phyloP scores from a whole-genome alignment of 2,113 vertebrate genomes.

The Eupsittula cactorum region DNA sequence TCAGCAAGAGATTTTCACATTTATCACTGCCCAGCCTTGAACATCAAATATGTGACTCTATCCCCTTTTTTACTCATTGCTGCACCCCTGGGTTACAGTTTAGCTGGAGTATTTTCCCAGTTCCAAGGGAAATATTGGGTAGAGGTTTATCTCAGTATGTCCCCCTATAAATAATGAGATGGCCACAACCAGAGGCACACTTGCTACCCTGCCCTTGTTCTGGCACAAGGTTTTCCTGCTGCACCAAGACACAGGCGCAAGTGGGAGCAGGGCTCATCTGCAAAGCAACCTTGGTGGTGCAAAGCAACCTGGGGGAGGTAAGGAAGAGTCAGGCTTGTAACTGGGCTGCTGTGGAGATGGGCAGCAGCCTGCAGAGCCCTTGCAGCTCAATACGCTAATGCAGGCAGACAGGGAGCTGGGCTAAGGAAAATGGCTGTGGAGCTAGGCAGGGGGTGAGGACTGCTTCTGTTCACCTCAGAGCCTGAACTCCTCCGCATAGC shows the following conservation, averaged over 20 bases:
- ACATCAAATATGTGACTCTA: background rate
- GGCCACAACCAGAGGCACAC: background rate
- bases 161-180: background rate
- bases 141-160: background rate
- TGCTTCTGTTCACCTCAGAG: background rate
- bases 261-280: background rate
- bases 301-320: background rate
- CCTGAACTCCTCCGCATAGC: background rate
- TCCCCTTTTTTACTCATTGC: background rate
- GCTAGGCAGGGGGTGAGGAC: background rate
- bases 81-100: background rate
- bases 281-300: background rate
- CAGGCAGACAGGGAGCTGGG: background rate
- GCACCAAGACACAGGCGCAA: background rate
- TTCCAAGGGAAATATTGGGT: background rate
- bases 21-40: background rate
- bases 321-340: background rate
- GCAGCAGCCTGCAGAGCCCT: background rate
- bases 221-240: background rate
- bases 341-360: background rate
- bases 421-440: background rate
- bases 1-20: background rate
- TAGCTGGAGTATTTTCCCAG: background rate
- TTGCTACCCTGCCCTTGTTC: background rate
- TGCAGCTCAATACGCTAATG: rapidly evolving